phyloP scores from a whole-genome alignment of 2,797 vertebrate species.

The Chelonia mydas region DNA sequence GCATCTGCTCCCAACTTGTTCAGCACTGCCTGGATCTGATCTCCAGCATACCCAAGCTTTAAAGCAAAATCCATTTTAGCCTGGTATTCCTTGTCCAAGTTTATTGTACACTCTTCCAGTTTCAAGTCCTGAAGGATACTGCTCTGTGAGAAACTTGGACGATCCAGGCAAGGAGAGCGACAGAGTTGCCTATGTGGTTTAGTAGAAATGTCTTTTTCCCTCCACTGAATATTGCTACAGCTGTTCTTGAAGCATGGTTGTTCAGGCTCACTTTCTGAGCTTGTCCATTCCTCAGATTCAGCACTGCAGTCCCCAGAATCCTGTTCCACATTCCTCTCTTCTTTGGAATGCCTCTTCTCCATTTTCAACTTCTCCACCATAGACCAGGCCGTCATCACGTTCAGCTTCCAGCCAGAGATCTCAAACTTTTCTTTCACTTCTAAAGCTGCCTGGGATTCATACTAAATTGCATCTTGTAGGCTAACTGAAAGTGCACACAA shows the following conservation, averaged over 20 bases:
- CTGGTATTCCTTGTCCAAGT: conserved; percentile 91
- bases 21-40: conserved; percentile 95
- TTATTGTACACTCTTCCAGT: conserved; percentile 83
- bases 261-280: conserved; percentile 92
- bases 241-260: conserved; percentile 74
- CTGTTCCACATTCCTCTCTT: conserved; percentile 86
- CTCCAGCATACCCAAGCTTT: conserved; percentile 95
- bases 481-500: conserved; percentile 74
- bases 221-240: conserved; percentile 72
- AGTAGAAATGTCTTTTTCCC: conserved; percentile 84
- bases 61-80: conserved; percentile 98
- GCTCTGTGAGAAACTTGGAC: conserved; percentile 96
- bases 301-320: conserved; percentile 73
- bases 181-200: conserved; percentile 96
- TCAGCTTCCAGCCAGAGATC: conserved; percentile 83
- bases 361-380: conserved; percentile 95
- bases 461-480: conserved; percentile 74
- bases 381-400: conserved; percentile 94
- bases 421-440: conserved; percentile 87
- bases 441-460: conserved; percentile 81
- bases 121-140: conserved; percentile 88
- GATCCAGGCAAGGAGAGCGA: conserved; percentile 95
- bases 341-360: conserved; percentile 91
- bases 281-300: conserved; percentile 93
- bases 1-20: conserved; percentile 93